Base-by-base conservation (phyloP, 2,888 invertebrate genomes). In the Ophion ventricosus region DNA sequence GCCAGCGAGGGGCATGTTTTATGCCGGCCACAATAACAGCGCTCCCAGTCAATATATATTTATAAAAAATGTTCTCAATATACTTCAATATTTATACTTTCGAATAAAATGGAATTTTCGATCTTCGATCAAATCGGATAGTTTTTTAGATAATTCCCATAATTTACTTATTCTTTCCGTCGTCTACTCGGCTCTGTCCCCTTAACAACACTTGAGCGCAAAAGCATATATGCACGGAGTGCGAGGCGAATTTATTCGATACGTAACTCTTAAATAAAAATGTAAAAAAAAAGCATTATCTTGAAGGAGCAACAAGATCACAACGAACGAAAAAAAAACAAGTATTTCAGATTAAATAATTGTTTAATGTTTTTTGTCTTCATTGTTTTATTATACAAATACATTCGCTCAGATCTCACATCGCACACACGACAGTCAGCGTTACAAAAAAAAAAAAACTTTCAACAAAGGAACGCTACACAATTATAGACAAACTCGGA, bases 351-450 rank as follows among this genome's bases (percentile, higher is more conserved):
- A 74, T 85, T 85, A 79, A 82, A 85, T 80, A 78, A 69, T 80
- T 61, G 75, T 87, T 86, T 66, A 67, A 80, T 67, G 49, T 73
- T 40, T 56, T 67, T 49, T 11, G 7, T 66, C 17, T 23, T 54
- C 35, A 61, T 84, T 73, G 72, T 85, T 86, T 84, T 87, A 86
- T 86, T 90, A 88, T 91, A 91, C 89, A 91, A 90, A 91, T 89
- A 89, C 91, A 91, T 88, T 87, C 90, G 88, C 87, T 87, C 91
- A 70, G 78, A 85, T 88, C 88, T 80, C 90, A 91, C 89, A 88
- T 88, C 89, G 79, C 70, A 85, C 82, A 81, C 67, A 86, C 80
- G 74, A 77, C 72, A 81, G 35, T 64, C 75, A 49, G 70, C 75
- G 59, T 69, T 73, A 59, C 59, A 14, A 49, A 67, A 56, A 70